These are phyloP conservation scores for Coccyzus lansbergi DNA, from an alignment of 2,797 vertebrate species.

Conservation along the genomic window DNA sequence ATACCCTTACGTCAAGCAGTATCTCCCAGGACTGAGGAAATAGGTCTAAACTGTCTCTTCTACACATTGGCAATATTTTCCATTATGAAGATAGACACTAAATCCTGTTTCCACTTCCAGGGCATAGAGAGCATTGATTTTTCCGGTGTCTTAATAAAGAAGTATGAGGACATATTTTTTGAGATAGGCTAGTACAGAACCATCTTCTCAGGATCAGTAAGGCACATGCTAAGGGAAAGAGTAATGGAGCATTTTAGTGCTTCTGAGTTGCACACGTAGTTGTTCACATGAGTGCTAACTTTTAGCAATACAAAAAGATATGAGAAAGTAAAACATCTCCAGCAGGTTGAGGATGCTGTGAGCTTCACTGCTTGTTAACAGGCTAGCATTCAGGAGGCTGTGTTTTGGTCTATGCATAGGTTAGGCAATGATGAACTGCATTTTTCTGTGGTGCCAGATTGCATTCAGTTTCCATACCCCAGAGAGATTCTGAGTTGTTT, in stretches of 20 bases:
- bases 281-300: constrained; percentile 20
- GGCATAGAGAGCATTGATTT: constrained; percentile 45
- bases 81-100: constrained; percentile 49
- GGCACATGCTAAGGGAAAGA: background rate
- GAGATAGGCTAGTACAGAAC: constrained; percentile 1
- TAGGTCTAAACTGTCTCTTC: constrained; percentile 21
- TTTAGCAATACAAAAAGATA: constrained; percentile 47
- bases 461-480: background rate
- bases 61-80: constrained; percentile 41
- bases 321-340: constrained; percentile 48
- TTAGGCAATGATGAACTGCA: constrained; percentile 34
- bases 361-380: constrained; percentile 54
- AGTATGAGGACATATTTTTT: background rate
- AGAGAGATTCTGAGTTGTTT: constrained; percentile 27
- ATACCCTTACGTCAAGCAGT: background rate
- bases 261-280: constrained; percentile 44
- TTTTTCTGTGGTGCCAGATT: constrained; percentile 48
- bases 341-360: constrained; percentile 34
- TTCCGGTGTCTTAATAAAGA: constrained; percentile 41
- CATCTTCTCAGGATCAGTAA: background rate
- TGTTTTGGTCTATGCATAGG: background rate
- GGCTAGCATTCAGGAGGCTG: background rate
- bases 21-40: constrained; percentile 10
- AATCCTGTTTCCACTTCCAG: constrained; percentile 49
- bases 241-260: constrained; percentile 22